A percentile compares a stretch with the other conserved stretches of the same genome.
These are phyloP conservation scores for Chrysoperla carnea DNA, from an alignment of 1,140 invertebrate species.

Conservation along the genomic window DNA sequence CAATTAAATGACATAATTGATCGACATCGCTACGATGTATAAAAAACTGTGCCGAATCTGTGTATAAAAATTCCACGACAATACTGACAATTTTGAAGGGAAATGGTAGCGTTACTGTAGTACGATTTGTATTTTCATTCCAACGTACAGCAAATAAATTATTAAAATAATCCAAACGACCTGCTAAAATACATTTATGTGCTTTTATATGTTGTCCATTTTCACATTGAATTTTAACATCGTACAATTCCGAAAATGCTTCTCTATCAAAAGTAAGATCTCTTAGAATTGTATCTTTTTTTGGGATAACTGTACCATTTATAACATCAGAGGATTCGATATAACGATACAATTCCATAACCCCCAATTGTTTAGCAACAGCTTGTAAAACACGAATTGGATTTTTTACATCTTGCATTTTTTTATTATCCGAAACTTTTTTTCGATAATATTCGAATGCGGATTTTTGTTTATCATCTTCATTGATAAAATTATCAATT, in stretches of 20 bases:
- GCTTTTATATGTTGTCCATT: conserved; percentile 38
- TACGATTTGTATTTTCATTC: conserved; percentile 29
- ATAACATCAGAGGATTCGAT: conserved; percentile 22
- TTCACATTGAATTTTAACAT: conserved; percentile 36
- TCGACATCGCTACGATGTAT: conserved; percentile 34
- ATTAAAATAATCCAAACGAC: conserved; percentile 55
- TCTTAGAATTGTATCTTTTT: neutral
- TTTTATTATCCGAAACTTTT: conserved; percentile 7
- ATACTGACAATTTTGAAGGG: conserved; percentile 26
- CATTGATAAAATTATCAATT: conserved; percentile 11
- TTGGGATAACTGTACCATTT: neutral
- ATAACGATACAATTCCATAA: conserved; percentile 26
- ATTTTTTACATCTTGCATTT: conserved; percentile 22
- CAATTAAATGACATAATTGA: conserved; percentile 42
- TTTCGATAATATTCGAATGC: conserved; percentile 33
- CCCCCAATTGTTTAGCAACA: conserved; percentile 29
- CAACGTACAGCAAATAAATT: conserved; percentile 54
- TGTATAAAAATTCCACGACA: conserved; percentile 48
- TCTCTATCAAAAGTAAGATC: conserved; percentile 1
- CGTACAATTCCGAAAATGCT: conserved; percentile 30
- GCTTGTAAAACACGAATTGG: conserved; percentile 36
- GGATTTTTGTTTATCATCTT: conserved; percentile 18
- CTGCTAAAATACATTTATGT: conserved; percentile 54
- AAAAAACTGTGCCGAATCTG: conserved; percentile 34
- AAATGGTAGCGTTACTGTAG: conserved; percentile 9